A percentile compares a stretch with the other conserved stretches of the same genome.
phyloP scores from a whole-genome alignment of 2,888 invertebrate species.

The Phalera bucephala region DNA sequence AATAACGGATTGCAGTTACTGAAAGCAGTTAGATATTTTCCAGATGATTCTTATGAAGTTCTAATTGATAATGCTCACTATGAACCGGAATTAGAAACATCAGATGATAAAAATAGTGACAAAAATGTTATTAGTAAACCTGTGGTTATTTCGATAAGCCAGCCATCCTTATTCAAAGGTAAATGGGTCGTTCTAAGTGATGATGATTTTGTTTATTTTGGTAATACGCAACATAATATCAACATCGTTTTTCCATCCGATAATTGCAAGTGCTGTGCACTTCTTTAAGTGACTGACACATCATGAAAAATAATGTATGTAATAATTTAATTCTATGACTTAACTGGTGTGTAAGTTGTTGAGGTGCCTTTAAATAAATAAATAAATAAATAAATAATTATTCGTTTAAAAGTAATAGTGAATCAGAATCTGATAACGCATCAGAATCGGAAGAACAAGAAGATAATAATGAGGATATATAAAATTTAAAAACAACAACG shows the following conservation, averaged over 20 bases:
- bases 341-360: too few relatives aligned
- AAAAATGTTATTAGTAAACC: background rate
- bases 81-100: conserved; percentile 10
- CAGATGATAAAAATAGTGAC: conserved; percentile 4
- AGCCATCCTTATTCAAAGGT: background rate
- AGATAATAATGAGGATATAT: too few relatives aligned
- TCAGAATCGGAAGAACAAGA: too few relatives aligned
- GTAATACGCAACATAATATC: background rate
- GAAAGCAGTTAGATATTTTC: conserved; percentile 23
- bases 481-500: too few relatives aligned
- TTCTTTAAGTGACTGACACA: too few relatives aligned
- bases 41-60: conserved; percentile 12
- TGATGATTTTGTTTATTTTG: background rate
- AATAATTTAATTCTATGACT: too few relatives aligned
- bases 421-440: background rate
- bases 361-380: too few relatives aligned
- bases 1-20: conserved; percentile 15
- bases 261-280: too few relatives aligned
- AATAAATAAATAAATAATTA: too few relatives aligned
- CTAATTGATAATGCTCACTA: conserved; percentile 21
- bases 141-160: background rate
- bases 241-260: too few relatives aligned
- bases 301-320: too few relatives aligned
- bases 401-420: background rate
- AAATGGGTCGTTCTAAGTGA: background rate